These are phyloP conservation scores for Lithophane semibrunnea DNA, from an alignment of 2,888 invertebrate genomes.

Conservation along the genomic window DNA sequence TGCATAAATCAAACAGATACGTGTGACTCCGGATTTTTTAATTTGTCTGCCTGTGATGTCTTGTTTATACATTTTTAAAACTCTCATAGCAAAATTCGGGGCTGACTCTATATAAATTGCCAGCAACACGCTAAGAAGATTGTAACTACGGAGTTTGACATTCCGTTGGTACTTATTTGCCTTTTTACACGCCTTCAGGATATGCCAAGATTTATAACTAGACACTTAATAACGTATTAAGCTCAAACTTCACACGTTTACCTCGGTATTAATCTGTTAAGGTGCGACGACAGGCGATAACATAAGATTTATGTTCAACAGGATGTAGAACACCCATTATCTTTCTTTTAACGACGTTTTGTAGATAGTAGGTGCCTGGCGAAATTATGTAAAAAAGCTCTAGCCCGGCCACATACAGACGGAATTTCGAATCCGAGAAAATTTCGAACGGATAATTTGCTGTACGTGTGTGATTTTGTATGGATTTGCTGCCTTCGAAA, in stretches of 20 bases:
- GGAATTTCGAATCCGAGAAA: too few relatives aligned
- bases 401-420: too few relatives aligned
- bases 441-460: too few relatives aligned
- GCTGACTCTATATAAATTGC: too few relatives aligned
- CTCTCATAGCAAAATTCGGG: too few relatives aligned
- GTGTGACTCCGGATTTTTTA: too few relatives aligned
- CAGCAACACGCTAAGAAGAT: too few relatives aligned
- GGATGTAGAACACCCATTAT: constrained; percentile 58
- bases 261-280: constrained; percentile 21
- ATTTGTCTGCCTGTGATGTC: too few relatives aligned
- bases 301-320: constrained; percentile 48
- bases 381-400: constrained; percentile 26
- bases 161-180: background rate
- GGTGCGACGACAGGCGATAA: constrained; percentile 34
- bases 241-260: constrained; percentile 20
- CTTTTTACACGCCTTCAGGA: background rate
- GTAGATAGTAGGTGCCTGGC: constrained; percentile 34
- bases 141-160: background rate
- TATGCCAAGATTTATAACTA: constrained; percentile 8
- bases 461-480: too few relatives aligned
- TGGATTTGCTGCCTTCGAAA: too few relatives aligned
- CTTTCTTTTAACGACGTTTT: constrained; percentile 27
- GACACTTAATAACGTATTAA: constrained; percentile 9
- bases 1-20: too few relatives aligned
- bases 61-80: too few relatives aligned